Percentiles rank a stretch among this genome's conserved stretches.
Conservation (phyloP, 1,140 invertebrate species). For the Goniozus legneri region DNA sequence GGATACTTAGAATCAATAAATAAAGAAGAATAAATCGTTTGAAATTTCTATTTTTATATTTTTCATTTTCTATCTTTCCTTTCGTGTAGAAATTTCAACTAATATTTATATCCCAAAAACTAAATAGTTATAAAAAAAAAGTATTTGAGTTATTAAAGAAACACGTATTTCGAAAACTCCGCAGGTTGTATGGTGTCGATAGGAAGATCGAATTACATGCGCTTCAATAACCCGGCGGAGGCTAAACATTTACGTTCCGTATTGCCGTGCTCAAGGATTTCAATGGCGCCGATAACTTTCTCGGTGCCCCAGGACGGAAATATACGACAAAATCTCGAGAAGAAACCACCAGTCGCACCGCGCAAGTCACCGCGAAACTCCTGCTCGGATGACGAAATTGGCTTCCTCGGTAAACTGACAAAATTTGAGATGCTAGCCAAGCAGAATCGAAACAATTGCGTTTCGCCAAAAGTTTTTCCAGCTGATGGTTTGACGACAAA, state of each 20-base stretch:
- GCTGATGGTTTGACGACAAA: constrained; percentile 73
- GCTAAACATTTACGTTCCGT: constrained; percentile 79
- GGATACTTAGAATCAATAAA: too few relatives aligned
- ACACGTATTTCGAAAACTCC: constrained; percentile 41
- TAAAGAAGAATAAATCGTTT: too few relatives aligned
- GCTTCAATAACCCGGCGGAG: constrained; percentile 87
- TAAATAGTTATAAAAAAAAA: background rate
- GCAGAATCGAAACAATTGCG: constrained; percentile 41
- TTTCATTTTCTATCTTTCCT: too few relatives aligned
- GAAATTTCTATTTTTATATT: too few relatives aligned
- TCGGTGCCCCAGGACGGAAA: constrained; percentile 36
- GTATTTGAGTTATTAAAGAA: background rate
- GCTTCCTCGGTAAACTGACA: constrained; percentile 47
- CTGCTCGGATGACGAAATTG: constrained; percentile 54
- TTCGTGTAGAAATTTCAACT: too few relatives aligned
- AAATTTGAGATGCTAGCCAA: constrained; percentile 51
- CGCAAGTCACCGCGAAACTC: constrained; percentile 52
- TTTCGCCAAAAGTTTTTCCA: constrained; percentile 76
- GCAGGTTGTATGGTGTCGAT: constrained; percentile 85
- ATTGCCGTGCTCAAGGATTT: constrained; percentile 71
- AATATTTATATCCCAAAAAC: too few relatives aligned
- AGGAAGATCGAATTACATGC: constrained; percentile 81
- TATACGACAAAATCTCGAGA: constrained; percentile 36
- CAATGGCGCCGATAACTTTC: constrained; percentile 69
- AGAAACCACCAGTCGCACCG: constrained; percentile 55